Evolutionary conservation across 2,113 vertebrate species (phyloP).

Genomic region (Anthoscopus minutus): DNA sequence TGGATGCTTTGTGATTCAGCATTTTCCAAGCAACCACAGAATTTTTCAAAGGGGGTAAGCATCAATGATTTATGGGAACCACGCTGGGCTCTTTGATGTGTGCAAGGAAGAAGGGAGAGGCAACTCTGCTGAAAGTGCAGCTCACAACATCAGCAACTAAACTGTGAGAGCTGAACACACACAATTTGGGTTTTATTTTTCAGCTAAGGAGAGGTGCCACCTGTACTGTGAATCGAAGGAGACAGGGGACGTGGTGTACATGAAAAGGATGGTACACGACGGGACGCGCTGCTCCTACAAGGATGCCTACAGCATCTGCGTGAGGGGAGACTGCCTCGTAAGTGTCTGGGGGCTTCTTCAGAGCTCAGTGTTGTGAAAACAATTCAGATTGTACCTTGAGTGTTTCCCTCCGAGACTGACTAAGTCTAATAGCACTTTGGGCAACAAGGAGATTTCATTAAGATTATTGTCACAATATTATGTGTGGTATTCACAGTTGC

Average conservation of each 20-base stretch:
- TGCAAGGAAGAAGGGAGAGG: background rate
- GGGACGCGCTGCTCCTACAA: conserved; percentile 96
- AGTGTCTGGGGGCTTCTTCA: conserved; percentile 31
- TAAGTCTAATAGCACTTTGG: background rate
- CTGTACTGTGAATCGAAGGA: conserved; percentile 92
- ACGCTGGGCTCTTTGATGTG: background rate
- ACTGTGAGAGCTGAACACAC: background rate
- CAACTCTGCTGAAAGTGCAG: background rate
- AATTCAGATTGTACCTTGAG: background rate
- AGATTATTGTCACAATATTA: conserved; percentile 51
- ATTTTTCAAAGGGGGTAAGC: background rate
- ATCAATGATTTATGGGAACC: background rate
- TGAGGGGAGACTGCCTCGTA: conserved; percentile 90
- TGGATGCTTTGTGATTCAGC: background rate
- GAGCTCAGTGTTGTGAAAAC: background rate
- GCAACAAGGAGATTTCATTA: conserved; percentile 14
- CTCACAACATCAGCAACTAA: background rate
- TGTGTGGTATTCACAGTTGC: conserved; percentile 9
- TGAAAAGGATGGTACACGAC: conserved; percentile 85
- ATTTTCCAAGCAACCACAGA: background rate
- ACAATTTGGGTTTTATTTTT: background rate
- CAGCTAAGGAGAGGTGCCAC: conserved; percentile 91
- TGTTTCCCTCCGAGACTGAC: background rate
- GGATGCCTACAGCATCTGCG: conserved; percentile 90
- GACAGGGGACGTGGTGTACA: conserved; percentile 82